Evolutionary conservation across 1,140 invertebrate species (phyloP).

Genomic region (Scylla paramamosain): DNA sequence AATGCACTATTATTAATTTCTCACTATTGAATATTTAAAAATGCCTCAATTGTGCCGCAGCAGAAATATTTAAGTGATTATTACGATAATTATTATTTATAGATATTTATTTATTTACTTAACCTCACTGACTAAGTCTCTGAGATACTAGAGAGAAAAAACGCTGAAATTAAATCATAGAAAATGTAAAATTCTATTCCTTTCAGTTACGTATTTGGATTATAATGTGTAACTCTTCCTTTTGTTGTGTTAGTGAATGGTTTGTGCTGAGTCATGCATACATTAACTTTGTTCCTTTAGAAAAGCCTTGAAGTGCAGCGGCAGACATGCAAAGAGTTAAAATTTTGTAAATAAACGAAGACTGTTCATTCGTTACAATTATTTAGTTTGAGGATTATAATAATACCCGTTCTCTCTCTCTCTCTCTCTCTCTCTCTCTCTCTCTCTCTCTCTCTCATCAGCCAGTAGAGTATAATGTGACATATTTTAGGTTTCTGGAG

Average conservation of each 20-base stretch:
- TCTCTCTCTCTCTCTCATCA: neutral
- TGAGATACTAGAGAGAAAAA: neutral
- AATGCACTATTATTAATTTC: neutral
- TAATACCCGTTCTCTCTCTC: neutral
- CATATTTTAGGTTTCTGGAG: neutral
- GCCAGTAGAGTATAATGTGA: neutral
- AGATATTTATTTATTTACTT: neutral
- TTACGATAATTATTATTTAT: neutral
- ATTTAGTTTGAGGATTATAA: neutral
- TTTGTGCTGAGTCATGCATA: neutral
- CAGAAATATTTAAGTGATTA: neutral
- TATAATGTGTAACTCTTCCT: neutral
- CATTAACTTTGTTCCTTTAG: neutral
- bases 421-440: conserved; percentile 20
- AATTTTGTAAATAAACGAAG: neutral
- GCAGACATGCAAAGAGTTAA: neutral
- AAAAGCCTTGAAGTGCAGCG: neutral
- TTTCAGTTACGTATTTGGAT: neutral
- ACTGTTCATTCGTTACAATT: neutral
- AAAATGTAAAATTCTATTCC: neutral
- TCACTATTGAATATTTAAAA: neutral
- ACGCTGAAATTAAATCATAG: neutral
- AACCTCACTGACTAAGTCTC: neutral
- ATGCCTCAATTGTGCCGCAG: neutral
- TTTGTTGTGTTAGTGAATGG: neutral